These are phyloP conservation scores for Homalodisca vitripennis DNA, from an alignment of 1,140 invertebrate species.

Conservation along the genomic window DNA sequence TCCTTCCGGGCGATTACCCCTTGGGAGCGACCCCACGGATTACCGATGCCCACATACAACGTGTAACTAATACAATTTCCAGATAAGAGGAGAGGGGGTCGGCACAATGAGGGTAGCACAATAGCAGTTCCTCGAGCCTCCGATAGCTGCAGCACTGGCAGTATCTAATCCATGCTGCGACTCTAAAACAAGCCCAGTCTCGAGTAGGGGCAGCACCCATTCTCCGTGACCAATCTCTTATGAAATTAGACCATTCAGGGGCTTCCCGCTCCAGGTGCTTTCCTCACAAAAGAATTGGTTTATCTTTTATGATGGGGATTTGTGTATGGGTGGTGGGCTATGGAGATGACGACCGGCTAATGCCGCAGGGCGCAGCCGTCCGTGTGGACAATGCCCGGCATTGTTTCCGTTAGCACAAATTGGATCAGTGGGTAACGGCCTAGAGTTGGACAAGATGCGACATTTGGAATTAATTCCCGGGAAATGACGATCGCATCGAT, in stretches of 20 bases:
- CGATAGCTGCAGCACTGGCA: too few species aligned
- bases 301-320: conserved; percentile 15
- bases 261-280: conserved; percentile 16
- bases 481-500: too few species aligned
- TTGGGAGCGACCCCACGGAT: conserved; percentile 3
- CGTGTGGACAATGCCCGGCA: too few species aligned
- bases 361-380: too few species aligned
- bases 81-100: conserved; percentile 4
- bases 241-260: conserved; percentile 1
- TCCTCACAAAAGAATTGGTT: conserved; percentile 6
- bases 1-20: too few species aligned
- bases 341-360: too few species aligned
- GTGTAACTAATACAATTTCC: conserved; percentile 16
- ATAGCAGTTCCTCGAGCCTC: too few species aligned
- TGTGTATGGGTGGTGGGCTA: conserved; percentile 7
- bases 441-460: too few species aligned
- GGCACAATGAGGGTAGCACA: background rate
- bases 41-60: conserved; percentile 6
- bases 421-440: too few species aligned
- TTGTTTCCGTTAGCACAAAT: too few species aligned
- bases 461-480: too few species aligned
- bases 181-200: conserved; percentile 10
- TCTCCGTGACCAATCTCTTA: conserved; percentile 15
- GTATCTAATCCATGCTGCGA: conserved; percentile 1
- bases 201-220: background rate